A percentile compares a stretch with the other conserved stretches of the same genome.
phyloP scores from a whole-genome alignment of 1,140 invertebrate species.

The Eriocheir sinensis region DNA sequence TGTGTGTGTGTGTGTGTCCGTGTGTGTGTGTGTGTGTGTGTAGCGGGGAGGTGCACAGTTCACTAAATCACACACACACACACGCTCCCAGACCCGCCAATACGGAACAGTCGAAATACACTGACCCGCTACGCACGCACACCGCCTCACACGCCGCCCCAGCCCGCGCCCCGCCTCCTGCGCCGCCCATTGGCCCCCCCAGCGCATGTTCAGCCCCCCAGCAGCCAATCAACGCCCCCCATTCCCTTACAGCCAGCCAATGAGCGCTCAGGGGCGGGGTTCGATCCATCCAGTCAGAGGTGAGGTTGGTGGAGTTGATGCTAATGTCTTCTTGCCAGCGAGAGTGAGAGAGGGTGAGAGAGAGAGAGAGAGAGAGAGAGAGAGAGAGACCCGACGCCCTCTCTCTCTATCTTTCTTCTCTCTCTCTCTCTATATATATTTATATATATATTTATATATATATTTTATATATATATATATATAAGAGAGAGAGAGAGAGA shows the following conservation, averaged over 20 bases:
- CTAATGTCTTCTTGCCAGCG: conserved; percentile 53
- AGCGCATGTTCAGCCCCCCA: conserved; percentile 24
- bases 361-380: too few species aligned
- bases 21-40: conserved; percentile 49
- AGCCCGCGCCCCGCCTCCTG: not conserved
- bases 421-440: too few species aligned
- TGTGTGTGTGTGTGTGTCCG: conserved; percentile 38
- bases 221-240: not conserved
- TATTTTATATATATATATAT: conserved; percentile 28
- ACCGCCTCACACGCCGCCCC: conserved; percentile 58
- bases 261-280: not conserved
- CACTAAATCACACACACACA: conserved; percentile 70
- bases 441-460: too few species aligned
- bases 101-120: conserved; percentile 63
- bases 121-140: conserved; percentile 42
- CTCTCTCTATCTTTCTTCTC: too few species aligned
- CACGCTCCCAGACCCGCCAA: conserved; percentile 12
- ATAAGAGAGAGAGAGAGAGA: too few species aligned
- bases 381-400: too few species aligned
- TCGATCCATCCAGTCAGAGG: conserved; percentile 34
- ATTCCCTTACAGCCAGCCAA: not conserved
- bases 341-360: conserved; percentile 30
- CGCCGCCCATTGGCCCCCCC: conserved; percentile 32
- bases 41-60: conserved; percentile 52
- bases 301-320: not conserved